Conservation (phyloP, 2,113 vertebrate genomes). For the Chionomys nivalis region DNA sequence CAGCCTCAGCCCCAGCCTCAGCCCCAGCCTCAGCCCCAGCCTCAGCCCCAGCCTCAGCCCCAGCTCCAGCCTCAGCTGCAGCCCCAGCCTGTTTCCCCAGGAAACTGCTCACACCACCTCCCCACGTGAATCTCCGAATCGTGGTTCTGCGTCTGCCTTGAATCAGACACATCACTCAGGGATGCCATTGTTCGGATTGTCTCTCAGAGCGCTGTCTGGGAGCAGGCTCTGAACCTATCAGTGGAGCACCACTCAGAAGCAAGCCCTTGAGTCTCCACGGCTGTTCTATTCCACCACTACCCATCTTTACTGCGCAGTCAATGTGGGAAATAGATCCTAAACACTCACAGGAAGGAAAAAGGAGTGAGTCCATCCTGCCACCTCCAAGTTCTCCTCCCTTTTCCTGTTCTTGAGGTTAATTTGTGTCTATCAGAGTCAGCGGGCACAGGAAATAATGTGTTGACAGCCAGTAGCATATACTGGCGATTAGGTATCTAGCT, state of each 20-base stretch:
- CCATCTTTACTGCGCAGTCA: not conserved
- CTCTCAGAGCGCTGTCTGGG: not conserved
- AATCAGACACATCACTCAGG: not conserved
- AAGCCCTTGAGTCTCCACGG: slow-evolving; percentile 16
- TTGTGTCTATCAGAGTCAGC: not conserved
- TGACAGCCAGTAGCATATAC: not conserved
- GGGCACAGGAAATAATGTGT: not conserved
- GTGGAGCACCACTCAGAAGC: slow-evolving; percentile 9
- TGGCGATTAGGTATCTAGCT: not conserved
- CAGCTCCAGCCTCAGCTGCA: no score
- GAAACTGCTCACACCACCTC: not conserved
- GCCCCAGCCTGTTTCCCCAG: no score
- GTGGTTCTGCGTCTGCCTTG: accelerated
- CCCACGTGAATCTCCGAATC: not conserved
- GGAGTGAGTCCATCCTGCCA: accelerated
- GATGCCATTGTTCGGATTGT: not conserved
- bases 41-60: no score
- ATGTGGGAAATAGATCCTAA: not conserved
- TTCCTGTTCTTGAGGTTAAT: not conserved
- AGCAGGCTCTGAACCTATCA: not conserved
- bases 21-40: no score
- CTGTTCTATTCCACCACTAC: slow-evolving; percentile 15
- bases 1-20: not conserved
- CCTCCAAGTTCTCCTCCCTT: accelerated
- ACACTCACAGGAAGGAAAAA: no score